phyloP scores from a whole-genome alignment of 2,888 invertebrate genomes.

The Harmothoe impar region DNA sequence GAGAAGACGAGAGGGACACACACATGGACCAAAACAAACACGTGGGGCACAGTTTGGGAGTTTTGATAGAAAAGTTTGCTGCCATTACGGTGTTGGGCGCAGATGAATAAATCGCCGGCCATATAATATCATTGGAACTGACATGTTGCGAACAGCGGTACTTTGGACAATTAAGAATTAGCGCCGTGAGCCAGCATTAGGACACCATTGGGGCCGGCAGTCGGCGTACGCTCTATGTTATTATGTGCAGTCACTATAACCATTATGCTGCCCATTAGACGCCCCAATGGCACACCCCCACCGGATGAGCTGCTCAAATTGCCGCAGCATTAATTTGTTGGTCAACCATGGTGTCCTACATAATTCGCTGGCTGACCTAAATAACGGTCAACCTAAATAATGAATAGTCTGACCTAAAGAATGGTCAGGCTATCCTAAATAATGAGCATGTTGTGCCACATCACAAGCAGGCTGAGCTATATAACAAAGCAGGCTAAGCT shows the following conservation, averaged over 20 bases:
- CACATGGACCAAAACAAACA: background rate
- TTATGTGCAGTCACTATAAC: background rate
- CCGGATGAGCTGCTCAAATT: background rate
- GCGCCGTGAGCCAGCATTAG: background rate
- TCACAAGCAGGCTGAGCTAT: too few species aligned
- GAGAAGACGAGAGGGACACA: background rate
- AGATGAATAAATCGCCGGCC: background rate
- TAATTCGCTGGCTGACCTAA: too few species aligned
- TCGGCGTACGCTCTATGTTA: background rate
- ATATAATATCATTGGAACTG: slow-evolving; percentile 16
- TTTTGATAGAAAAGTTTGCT: slow-evolving; percentile 16
- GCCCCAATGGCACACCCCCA: background rate
- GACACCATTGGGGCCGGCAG: background rate
- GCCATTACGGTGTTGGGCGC: background rate
- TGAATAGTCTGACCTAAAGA: too few species aligned
- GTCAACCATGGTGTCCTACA: background rate
- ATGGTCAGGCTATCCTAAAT: too few species aligned
- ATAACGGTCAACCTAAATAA: too few species aligned
- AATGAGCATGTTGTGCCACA: too few species aligned
- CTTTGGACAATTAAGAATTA: slow-evolving; percentile 30
- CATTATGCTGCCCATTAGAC: background rate
- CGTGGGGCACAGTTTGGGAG: background rate
- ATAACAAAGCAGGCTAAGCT: too few species aligned
- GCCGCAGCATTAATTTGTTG: background rate
- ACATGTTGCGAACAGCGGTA: background rate